Evolutionary conservation across 2,797 vertebrate species (phyloP), one percentile per base, ranked within the genome.

Genomic region (Pipistrellus kuhlii): DNA sequence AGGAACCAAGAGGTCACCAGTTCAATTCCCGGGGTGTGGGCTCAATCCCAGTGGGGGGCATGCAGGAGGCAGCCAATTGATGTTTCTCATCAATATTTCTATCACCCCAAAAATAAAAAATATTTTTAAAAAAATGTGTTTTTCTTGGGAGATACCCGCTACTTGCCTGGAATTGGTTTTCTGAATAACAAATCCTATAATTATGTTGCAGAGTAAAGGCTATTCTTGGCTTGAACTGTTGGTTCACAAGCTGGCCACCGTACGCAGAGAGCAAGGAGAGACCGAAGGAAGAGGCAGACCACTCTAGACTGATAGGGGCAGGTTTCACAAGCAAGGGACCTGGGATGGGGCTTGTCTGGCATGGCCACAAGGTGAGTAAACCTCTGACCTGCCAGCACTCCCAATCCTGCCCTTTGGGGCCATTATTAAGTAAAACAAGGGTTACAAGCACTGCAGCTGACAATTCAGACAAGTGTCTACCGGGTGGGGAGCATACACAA

Each of bases 191-290:
- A 62, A 72, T 3, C 27, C 48, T 85, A 0, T 53, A 30, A 82
- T 94, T 90, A 59, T 14, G 27, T 68, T 89, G 78, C 15, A 27
- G n/a, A 90, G 46, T 83, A 90, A 90, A 93, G 82, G 62, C 85
- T 82, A 82, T 64, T 83, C 72, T 86, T 77, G 35, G 66, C 5
- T 51, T 88, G 78, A 87, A 76, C 53, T 66, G 44, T 83, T 83
- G 46, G 46, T 69, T 69, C 23, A 11, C 62, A 69, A 68, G 51
- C 64, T 12, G 13, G 46, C n/a, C 6, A 8, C 46, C 23, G 6
- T 27, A 51, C 15, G 27, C 1, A 1, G 21, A 68, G 23, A 51
- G 44, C n/a, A 69, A 68, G 80, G 30, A 48, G n/a, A 27, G 14
- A 18, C 14, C 1, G 4, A 27, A 80, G 15, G 23, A 25, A n/a